Evolutionary conservation across 2,113 vertebrate genomes (phyloP).

Genomic region (Paratilapia polleni): DNA sequence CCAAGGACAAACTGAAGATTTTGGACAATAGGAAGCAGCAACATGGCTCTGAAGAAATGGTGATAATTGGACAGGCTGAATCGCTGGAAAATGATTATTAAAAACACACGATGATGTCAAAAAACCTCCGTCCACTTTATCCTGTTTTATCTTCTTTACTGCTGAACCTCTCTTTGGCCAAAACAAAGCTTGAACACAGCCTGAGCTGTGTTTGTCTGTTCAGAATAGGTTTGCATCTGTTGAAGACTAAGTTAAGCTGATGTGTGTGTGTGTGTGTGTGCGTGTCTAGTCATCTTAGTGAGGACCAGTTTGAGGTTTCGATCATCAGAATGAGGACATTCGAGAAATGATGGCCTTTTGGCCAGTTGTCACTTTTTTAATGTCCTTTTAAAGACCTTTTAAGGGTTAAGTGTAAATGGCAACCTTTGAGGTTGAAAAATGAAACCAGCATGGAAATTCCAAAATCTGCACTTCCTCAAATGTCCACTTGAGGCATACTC

Average conservation of each 20-base stretch:
- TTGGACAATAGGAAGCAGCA: background rate
- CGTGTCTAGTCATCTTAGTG: too few species aligned
- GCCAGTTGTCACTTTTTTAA: background rate
- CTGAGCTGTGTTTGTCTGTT: conserved; percentile 7
- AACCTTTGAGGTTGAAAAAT: background rate
- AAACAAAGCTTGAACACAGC: background rate
- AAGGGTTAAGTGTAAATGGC: background rate
- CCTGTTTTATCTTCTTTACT: background rate
- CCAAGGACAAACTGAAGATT: background rate
- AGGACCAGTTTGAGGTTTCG: too few species aligned
- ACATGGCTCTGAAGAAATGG: background rate
- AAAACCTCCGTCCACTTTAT: background rate
- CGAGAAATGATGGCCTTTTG: background rate
- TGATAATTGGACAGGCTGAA: background rate
- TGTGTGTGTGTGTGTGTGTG: background rate
- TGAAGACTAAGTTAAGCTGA: conserved; percentile 13
- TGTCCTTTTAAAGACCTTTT: background rate
- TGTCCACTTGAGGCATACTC: background rate
- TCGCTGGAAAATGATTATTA: background rate
- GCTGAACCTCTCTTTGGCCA: background rate
- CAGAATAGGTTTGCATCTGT: background rate
- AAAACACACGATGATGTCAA: background rate
- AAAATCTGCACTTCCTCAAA: background rate
- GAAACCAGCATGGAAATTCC: too few species aligned
- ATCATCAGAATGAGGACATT: background rate